phyloP scores from a whole-genome alignment of 1,140 invertebrate genomes.

The Platyscapa corneri region DNA sequence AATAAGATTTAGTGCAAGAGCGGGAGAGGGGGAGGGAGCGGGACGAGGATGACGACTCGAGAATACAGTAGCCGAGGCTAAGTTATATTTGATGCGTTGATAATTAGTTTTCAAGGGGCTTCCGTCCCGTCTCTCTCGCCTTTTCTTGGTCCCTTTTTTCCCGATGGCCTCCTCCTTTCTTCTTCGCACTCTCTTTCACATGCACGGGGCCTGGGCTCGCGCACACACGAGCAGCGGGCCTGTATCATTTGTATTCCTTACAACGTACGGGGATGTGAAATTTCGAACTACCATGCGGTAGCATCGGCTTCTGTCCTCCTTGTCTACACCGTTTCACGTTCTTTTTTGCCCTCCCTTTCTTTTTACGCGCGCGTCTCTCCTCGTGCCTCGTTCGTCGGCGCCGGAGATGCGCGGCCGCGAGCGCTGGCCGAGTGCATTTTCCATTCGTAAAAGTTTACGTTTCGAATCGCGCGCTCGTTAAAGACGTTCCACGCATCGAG shows the following conservation, averaged over 20 bases:
- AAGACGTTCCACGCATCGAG: background rate
- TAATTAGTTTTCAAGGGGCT: slow-evolving; percentile 70
- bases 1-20: slow-evolving; percentile 56
- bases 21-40: background rate
- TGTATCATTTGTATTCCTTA: slow-evolving; percentile 51
- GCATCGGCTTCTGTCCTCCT: slow-evolving; percentile 4
- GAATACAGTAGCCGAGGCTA: slow-evolving; percentile 73
- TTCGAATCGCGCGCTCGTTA: slow-evolving; percentile 19
- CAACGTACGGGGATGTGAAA: slow-evolving; percentile 45
- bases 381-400: background rate
- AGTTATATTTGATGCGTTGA: slow-evolving; percentile 75
- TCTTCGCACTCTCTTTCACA: slow-evolving; percentile 20
- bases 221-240: slow-evolving; percentile 1
- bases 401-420: background rate
- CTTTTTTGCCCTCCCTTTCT: background rate
- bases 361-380: background rate
- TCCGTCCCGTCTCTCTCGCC: slow-evolving; percentile 43
- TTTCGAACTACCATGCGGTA: slow-evolving; percentile 45
- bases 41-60: slow-evolving; percentile 58
- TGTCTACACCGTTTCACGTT: slow-evolving; percentile 13
- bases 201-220: background rate
- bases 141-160: slow-evolving; percentile 32
- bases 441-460: slow-evolving; percentile 28
- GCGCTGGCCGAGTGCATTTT: slow-evolving; percentile 15
- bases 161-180: slow-evolving; percentile 29